These are phyloP conservation scores for Drosophila stalkeri DNA, from an alignment of 2,888 invertebrate species.

Conservation along the genomic window DNA sequence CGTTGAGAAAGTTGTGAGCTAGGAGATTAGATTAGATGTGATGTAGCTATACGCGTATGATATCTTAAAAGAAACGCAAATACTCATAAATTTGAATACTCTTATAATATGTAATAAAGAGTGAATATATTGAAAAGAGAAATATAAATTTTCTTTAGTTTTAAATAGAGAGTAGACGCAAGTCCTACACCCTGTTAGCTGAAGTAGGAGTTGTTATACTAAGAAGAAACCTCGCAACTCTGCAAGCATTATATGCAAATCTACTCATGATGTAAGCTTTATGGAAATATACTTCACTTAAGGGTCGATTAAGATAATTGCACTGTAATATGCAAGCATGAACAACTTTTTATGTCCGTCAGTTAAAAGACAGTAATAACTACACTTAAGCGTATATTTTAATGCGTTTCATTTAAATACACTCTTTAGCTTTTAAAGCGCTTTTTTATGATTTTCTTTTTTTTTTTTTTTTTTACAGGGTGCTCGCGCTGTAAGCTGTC, in stretches of 20 bases:
- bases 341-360: not conserved
- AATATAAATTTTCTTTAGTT: not conserved
- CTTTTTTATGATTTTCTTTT: slow-evolving; percentile 5
- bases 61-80: too few species aligned
- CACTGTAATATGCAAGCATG: not conserved
- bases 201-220: too few species aligned
- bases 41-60: too few species aligned
- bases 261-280: not conserved
- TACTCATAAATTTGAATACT: not conserved
- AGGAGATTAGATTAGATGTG: too few species aligned
- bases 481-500: slow-evolving; percentile 6
- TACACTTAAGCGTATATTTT: not conserved
- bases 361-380: not conserved
- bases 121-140: not conserved
- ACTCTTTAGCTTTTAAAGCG: slow-evolving; percentile 1
- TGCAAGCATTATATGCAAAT: not conserved
- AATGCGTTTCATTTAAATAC: slow-evolving; percentile 6
- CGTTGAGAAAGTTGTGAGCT: not conserved
- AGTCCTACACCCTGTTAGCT: not conserved
- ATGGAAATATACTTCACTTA: not conserved
- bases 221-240: too few species aligned
- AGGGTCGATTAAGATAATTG: not conserved
- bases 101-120: not conserved
- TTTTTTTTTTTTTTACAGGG: slow-evolving; percentile 15
- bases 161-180: not conserved